A percentile compares a stretch with the other conserved stretches of the same genome.
Conservation (phyloP, 1,140 invertebrate species). For the Eueides isabella region DNA sequence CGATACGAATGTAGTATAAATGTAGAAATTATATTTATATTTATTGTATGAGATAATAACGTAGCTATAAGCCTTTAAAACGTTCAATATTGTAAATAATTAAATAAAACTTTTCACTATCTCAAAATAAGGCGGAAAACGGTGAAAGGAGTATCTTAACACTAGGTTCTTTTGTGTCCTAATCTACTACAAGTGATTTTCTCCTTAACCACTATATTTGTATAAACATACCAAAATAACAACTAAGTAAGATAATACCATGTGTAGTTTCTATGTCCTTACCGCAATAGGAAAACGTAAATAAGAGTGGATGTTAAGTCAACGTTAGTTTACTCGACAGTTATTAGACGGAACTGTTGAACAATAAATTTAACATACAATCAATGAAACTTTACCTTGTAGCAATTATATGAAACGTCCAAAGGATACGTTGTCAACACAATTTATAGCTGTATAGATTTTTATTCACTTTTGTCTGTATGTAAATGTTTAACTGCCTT, state of each 20-base stretch:
- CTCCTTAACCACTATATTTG: no score
- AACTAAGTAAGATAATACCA: not conserved
- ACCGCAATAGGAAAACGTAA: not conserved
- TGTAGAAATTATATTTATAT: no score
- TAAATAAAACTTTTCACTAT: no score
- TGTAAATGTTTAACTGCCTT: slow-evolving; percentile 22
- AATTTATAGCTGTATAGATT: slow-evolving; percentile 11
- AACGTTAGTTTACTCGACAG: not conserved
- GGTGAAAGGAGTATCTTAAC: no score
- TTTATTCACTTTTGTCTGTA: slow-evolving; percentile 26
- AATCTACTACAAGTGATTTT: no score
- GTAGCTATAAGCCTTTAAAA: no score
- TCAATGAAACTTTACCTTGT: slow-evolving; percentile 12
- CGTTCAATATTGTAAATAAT: no score
- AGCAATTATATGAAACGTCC: not conserved
- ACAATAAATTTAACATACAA: slow-evolving; percentile 3
- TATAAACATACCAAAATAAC: not conserved
- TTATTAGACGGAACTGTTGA: not conserved
- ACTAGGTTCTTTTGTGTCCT: no score
- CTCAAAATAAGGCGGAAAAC: no score
- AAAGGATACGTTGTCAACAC: not conserved
- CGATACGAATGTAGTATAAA: no score
- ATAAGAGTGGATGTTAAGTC: not conserved
- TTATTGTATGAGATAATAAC: no score
- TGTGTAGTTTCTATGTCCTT: not conserved